Conservation (phyloP, 2,113 vertebrate species). For the Ameiurus melas region DNA sequence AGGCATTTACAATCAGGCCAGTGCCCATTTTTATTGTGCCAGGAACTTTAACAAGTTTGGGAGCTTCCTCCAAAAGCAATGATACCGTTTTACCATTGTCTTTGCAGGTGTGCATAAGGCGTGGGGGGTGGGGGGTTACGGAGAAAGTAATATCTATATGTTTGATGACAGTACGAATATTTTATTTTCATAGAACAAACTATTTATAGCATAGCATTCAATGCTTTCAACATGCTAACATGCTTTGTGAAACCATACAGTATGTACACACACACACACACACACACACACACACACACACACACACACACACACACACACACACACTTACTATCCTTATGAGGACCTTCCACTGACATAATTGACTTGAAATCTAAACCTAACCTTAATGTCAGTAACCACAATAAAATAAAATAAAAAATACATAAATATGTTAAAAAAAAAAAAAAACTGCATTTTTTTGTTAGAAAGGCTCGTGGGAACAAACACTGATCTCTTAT, state of each 20-base stretch:
- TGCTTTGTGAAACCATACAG: not conserved
- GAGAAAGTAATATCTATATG: not conserved
- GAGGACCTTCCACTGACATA: not conserved
- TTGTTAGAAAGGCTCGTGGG: not conserved
- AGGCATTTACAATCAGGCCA: constrained; percentile 45
- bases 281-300: not conserved
- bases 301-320: not conserved
- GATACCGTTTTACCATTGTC: constrained; percentile 38
- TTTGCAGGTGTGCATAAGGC: constrained; percentile 23
- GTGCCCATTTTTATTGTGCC: constrained; percentile 55
- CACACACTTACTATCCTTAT: not conserved
- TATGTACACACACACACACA: not conserved
- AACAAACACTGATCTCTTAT: constrained; percentile 11
- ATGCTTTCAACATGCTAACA: not conserved
- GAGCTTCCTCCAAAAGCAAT: constrained; percentile 50
- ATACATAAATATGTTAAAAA: too few species aligned
- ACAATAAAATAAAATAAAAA: not conserved
- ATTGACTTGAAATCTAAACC: not conserved
- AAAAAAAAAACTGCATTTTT: not conserved
- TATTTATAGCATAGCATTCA: not conserved
- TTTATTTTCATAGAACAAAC: not conserved
- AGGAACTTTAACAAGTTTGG: constrained; percentile 51
- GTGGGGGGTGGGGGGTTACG: too few species aligned
- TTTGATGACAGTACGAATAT: not conserved
- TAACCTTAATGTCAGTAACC: not conserved